A percentile compares a stretch with the other conserved stretches of the same genome.
These are phyloP conservation scores for Rhinopomastus cyanomelas DNA, from an alignment of 2,113 vertebrate genomes.

Conservation along the genomic window DNA sequence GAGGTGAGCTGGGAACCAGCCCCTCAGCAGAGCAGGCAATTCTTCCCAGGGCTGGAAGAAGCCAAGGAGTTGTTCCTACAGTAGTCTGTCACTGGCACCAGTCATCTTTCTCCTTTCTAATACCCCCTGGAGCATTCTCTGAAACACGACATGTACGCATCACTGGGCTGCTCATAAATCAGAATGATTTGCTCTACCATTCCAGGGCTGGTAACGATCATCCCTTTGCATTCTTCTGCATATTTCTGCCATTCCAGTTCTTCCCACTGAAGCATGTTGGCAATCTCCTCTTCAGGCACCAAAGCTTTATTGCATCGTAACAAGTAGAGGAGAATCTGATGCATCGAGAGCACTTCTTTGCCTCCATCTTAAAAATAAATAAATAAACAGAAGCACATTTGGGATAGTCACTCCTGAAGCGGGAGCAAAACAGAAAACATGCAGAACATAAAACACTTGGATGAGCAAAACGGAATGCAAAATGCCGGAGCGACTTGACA, in stretches of 20 bases:
- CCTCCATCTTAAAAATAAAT: constrained; percentile 84
- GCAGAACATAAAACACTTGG: background rate
- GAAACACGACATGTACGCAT: background rate
- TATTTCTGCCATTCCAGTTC: constrained; percentile 99
- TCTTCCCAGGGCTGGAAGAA: background rate
- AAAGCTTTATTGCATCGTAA: constrained; percentile 89
- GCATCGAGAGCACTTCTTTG: constrained; percentile 98
- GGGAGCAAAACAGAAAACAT: background rate
- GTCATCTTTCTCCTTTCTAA: background rate
- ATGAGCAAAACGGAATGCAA: constrained; percentile 30
- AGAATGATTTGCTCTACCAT: constrained; percentile 80
- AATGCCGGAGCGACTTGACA: constrained; percentile 2
- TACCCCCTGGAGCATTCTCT: background rate
- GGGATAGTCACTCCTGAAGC: background rate
- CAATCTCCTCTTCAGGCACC: constrained; percentile 96
- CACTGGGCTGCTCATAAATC: background rate
- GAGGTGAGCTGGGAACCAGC: background rate
- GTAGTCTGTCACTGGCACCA: background rate
- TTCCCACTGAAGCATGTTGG: constrained; percentile 98
- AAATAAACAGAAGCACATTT: background rate
- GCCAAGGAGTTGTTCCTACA: background rate
- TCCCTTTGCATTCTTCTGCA: constrained; percentile 98
- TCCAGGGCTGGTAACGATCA: constrained; percentile 97
- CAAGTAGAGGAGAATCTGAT: constrained; percentile 95
- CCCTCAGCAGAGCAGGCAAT: background rate